Conservation (phyloP, 1,140 invertebrate species). For the Drosophila sproati region DNA sequence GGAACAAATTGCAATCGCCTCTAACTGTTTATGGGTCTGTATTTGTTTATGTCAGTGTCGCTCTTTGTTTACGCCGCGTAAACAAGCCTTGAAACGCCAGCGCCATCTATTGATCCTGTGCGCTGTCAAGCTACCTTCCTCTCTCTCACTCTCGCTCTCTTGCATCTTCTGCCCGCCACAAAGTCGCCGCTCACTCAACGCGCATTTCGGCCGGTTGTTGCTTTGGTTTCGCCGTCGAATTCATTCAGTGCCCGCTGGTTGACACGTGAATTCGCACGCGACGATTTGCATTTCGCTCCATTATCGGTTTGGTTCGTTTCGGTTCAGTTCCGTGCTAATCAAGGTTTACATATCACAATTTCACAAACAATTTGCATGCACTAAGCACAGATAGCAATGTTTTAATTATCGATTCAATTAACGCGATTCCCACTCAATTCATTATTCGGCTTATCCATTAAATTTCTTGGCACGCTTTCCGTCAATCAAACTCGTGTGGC, state of each 20-base stretch:
- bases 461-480: slow-evolving; percentile 30
- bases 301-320: background rate
- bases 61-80: slow-evolving; percentile 58
- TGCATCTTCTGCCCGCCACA: background rate
- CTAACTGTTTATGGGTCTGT: slow-evolving; percentile 29
- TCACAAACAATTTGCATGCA: slow-evolving; percentile 12
- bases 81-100: slow-evolving; percentile 56
- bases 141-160: background rate
- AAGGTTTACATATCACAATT: slow-evolving; percentile 22
- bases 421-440: background rate
- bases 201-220: slow-evolving; percentile 15
- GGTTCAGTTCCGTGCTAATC: background rate
- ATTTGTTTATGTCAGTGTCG: slow-evolving; percentile 46
- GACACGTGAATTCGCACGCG: slow-evolving; percentile 70
- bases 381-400: slow-evolving; percentile 8
- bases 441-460: slow-evolving; percentile 14
- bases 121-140: background rate
- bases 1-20: slow-evolving; percentile 46
- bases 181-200: slow-evolving; percentile 29
- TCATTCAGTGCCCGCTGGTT: slow-evolving; percentile 60
- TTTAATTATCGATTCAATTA: slow-evolving; percentile 41
- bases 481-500: background rate
- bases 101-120: slow-evolving; percentile 45
- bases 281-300: slow-evolving; percentile 10
- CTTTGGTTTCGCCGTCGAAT: slow-evolving; percentile 20